Conservation (phyloP, 2,888 invertebrate species). For the Fragum sueziense region DNA sequence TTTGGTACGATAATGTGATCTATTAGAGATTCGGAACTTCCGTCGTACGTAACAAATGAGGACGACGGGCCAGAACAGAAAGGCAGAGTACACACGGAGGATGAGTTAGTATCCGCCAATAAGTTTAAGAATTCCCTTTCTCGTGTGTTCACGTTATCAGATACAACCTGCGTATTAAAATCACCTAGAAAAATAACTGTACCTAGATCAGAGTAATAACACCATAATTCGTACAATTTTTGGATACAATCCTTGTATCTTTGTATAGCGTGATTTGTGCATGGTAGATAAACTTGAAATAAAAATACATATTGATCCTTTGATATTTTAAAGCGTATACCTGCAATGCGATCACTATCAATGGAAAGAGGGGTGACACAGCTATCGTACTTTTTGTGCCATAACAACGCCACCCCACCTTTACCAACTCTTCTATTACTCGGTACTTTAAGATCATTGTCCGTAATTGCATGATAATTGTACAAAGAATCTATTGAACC, state of each 20-base stretch:
- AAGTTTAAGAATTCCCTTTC: background rate
- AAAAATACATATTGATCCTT: background rate
- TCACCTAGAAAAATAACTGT: slow-evolving; percentile 1
- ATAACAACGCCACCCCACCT: background rate
- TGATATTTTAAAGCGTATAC: background rate
- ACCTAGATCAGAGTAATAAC: background rate
- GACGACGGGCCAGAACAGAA: background rate
- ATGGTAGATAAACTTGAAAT: slow-evolving; percentile 7
- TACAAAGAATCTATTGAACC: background rate
- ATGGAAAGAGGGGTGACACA: background rate
- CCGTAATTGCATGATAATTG: background rate
- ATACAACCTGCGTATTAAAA: background rate
- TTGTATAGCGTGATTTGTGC: background rate
- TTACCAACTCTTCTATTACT: slow-evolving; percentile 1
- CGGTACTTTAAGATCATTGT: background rate
- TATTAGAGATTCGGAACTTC: background rate
- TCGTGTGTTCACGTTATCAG: background rate
- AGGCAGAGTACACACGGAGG: background rate
- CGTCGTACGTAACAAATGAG: background rate
- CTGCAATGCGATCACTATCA: slow-evolving; percentile 4
- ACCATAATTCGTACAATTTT: background rate
- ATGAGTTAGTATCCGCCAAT: background rate
- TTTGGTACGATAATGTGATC: background rate
- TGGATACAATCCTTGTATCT: background rate
- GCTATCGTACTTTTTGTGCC: background rate